Percentiles rank a stretch among this genome's conserved stretches.
These are phyloP conservation scores for Acromyrmex echinatior DNA, from an alignment of 1,140 invertebrate species.

Conservation along the genomic window DNA sequence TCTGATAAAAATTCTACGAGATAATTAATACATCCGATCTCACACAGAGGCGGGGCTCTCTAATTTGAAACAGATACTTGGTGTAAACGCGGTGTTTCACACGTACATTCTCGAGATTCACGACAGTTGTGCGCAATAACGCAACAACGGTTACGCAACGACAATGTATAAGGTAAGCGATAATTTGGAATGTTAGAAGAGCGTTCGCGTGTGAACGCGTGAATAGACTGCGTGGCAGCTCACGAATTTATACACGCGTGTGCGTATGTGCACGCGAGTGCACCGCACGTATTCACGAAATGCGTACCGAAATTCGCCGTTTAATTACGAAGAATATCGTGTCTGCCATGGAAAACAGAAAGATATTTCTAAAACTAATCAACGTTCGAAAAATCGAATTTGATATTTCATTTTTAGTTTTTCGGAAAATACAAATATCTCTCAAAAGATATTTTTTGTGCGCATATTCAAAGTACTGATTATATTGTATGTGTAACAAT, in stretches of 20 bases:
- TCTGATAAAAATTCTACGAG: conserved; percentile 15
- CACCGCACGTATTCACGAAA: conserved; percentile 20
- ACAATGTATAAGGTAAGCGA: conserved; percentile 32
- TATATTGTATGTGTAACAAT: neutral
- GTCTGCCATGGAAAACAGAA: neutral
- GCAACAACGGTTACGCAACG: conserved; percentile 61
- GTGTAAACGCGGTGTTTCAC: conserved; percentile 20
- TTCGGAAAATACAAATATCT: neutral
- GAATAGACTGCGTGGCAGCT: conserved; percentile 82
- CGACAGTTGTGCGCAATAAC: conserved; percentile 19
- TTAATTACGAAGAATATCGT: conserved; percentile 7
- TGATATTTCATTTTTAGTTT: neutral
- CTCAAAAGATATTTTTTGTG: neutral
- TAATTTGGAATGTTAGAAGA: conserved; percentile 61
- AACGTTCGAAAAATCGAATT: neutral
- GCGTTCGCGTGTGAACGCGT: conserved; percentile 27
- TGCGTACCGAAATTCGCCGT: neutral
- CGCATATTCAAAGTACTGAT: neutral
- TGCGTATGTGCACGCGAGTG: neutral
- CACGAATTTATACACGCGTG: conserved; percentile 67
- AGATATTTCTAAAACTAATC: neutral
- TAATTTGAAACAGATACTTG: conserved; percentile 48
- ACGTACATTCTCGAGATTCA: conserved; percentile 49
- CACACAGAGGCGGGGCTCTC: neutral
- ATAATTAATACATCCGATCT: neutral